Evolutionary conservation across 2,888 invertebrate genomes (phyloP).

Genomic region (Athalia cordata): DNA sequence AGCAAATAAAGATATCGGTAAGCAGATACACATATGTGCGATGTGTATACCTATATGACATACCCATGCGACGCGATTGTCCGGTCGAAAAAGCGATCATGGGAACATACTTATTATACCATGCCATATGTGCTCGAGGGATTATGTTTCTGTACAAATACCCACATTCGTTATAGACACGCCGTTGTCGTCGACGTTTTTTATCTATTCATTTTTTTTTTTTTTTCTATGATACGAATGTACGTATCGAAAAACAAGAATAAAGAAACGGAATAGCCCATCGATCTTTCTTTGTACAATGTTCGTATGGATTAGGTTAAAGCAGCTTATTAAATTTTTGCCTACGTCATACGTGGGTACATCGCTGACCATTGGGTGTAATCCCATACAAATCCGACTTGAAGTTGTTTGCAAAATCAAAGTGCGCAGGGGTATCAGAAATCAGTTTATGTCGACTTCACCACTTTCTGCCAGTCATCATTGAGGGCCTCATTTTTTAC

Average conservation of each 20-base stretch:
- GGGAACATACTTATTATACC: not conserved
- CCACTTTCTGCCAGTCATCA: no score
- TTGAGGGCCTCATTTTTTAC: no score
- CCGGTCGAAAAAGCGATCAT: slow-evolving; percentile 31
- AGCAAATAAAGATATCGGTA: slow-evolving; percentile 36
- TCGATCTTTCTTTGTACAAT: slow-evolving; percentile 10
- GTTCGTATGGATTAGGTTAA: slow-evolving; percentile 1
- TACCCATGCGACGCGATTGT: not conserved
- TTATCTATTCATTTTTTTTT: no score
- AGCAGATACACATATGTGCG: not conserved
- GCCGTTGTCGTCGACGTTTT: no score
- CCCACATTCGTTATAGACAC: slow-evolving; percentile 1
- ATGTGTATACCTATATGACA: no score
- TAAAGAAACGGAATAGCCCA: not conserved
- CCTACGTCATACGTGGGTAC: slow-evolving; percentile 7
- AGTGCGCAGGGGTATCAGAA: no score
- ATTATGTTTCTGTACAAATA: slow-evolving; percentile 34
- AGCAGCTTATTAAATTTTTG: not conserved
- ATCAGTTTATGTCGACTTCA: no score
- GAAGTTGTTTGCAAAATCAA: no score
- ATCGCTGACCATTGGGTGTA: no score
- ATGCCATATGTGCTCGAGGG: not conserved
- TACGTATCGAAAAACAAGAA: no score
- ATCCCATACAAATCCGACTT: no score
- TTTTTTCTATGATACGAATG: not conserved